phyloP scores from a whole-genome alignment of 1,140 invertebrate species.

The roundworm (Caenorhabditis elegans) region DNA sequence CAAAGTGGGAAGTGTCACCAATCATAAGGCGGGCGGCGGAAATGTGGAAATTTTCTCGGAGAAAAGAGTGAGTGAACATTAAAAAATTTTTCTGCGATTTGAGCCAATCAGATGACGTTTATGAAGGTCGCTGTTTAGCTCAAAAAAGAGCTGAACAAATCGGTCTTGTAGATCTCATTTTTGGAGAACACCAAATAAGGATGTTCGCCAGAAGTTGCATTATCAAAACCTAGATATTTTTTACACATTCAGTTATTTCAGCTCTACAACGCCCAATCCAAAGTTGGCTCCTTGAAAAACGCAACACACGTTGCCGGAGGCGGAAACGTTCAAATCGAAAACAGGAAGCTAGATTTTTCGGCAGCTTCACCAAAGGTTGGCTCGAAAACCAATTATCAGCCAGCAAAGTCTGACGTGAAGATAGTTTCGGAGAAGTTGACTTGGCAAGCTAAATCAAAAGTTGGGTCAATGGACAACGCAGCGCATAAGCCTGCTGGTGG shows the following conservation, averaged over 20 bases:
- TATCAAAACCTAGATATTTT: slow-evolving; percentile 80
- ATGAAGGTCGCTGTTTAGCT: no score
- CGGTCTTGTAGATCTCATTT: no score
- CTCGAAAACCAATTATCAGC: neutral
- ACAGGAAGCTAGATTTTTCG: neutral
- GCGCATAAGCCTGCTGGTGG: slow-evolving; percentile 75
- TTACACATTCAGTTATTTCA: no score
- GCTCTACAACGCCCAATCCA: slow-evolving; percentile 87
- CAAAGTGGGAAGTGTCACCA: slow-evolving; percentile 36
- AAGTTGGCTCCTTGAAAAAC: slow-evolving; percentile 88
- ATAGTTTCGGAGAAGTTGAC: slow-evolving; percentile 30
- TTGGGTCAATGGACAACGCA: slow-evolving; percentile 87
- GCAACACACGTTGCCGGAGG: slow-evolving; percentile 77
- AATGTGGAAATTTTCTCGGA: slow-evolving; percentile 50
- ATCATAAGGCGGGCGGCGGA: slow-evolving; percentile 41
- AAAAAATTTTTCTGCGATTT: no score
- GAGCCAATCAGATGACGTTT: no score
- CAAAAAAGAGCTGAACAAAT: no score
- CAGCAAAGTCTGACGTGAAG: neutral
- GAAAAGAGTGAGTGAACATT: slow-evolving; percentile 5
- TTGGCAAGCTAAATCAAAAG: slow-evolving; percentile 66
- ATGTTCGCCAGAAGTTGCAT: slow-evolving; percentile 73
- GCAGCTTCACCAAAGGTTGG: slow-evolving; percentile 18
- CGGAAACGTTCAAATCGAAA: slow-evolving; percentile 45
- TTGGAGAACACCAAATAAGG: neutral